A percentile compares a stretch with the other conserved stretches of the same genome.
Evolutionary conservation across 2,888 invertebrate genomes (phyloP).

Genomic region (Schizaphis graminum): DNA sequence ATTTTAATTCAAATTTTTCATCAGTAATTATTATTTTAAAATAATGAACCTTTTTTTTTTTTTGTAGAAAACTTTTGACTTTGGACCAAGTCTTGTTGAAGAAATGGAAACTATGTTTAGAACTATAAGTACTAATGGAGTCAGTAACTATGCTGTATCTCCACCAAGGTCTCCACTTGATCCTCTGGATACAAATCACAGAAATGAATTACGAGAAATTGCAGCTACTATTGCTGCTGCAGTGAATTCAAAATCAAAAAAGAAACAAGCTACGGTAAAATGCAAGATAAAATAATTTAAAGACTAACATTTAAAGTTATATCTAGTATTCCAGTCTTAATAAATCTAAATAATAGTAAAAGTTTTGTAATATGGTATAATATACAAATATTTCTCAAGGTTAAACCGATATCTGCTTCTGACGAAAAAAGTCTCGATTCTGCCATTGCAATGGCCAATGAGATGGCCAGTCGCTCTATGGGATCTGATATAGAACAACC

Average conservation of each 20-base stretch:
- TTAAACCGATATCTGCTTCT: constrained; percentile 94
- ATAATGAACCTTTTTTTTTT: constrained; percentile 67
- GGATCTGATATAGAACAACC: constrained; percentile 64
- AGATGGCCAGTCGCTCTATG: constrained; percentile 82
- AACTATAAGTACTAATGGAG: constrained; percentile 71
- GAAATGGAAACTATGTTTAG: constrained; percentile 92
- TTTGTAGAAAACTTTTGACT: constrained; percentile 75
- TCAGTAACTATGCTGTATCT: constrained; percentile 69
- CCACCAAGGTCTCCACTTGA: constrained; percentile 71
- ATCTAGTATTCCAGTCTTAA: background rate
- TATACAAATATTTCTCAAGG: constrained; percentile 70
- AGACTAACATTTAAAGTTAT: background rate
- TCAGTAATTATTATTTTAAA: background rate
- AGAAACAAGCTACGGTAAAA: constrained; percentile 75
- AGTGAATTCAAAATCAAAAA: constrained; percentile 71
- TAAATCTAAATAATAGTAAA: background rate
- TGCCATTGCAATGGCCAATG: constrained; percentile 93
- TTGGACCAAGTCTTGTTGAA: constrained; percentile 91
- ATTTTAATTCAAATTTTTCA: background rate
- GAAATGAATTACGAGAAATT: constrained; percentile 80
- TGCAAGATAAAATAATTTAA: constrained; percentile 70
- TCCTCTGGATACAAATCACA: constrained; percentile 75
- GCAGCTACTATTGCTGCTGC: constrained; percentile 71
- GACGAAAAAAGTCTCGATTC: constrained; percentile 92
- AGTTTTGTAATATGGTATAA: background rate